Conservation (phyloP, 1,140 invertebrate genomes). For the Frieseomelitta varia region DNA sequence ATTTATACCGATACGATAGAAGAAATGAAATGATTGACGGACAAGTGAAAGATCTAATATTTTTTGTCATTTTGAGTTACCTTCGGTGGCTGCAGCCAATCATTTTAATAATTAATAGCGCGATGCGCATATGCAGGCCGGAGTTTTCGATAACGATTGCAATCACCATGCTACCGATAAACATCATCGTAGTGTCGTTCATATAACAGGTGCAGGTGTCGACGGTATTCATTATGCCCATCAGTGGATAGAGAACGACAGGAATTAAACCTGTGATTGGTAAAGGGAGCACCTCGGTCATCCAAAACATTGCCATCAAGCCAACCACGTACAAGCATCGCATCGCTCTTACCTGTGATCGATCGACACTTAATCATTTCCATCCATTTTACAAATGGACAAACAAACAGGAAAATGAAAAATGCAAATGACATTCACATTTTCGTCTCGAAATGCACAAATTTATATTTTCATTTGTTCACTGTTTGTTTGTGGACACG, state of each 20-base stretch:
- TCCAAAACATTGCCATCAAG: slow-evolving; percentile 87
- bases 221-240: slow-evolving; percentile 83
- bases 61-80: slow-evolving; percentile 50
- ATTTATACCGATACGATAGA: too few relatives aligned
- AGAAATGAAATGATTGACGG: not conserved
- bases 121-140: slow-evolving; percentile 86
- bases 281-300: slow-evolving; percentile 86
- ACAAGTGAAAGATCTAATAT: not conserved
- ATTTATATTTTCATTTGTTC: too few relatives aligned
- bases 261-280: slow-evolving; percentile 86
- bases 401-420: not conserved
- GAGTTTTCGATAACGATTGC: slow-evolving; percentile 86
- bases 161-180: slow-evolving; percentile 83
- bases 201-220: slow-evolving; percentile 83
- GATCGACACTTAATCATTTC: not conserved
- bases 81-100: slow-evolving; percentile 83
- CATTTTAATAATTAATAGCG: slow-evolving; percentile 84
- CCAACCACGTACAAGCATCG: slow-evolving; percentile 84
- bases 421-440: too few relatives aligned
- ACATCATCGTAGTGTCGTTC: slow-evolving; percentile 87
- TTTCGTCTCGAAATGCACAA: too few relatives aligned
- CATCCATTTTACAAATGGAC: not conserved
- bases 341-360: slow-evolving; percentile 68
- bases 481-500: too few relatives aligned
- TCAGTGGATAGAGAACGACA: slow-evolving; percentile 84